Evolutionary conservation across 2,113 vertebrate species (phyloP).

Genomic region (Neotragus pygmaeus): DNA sequence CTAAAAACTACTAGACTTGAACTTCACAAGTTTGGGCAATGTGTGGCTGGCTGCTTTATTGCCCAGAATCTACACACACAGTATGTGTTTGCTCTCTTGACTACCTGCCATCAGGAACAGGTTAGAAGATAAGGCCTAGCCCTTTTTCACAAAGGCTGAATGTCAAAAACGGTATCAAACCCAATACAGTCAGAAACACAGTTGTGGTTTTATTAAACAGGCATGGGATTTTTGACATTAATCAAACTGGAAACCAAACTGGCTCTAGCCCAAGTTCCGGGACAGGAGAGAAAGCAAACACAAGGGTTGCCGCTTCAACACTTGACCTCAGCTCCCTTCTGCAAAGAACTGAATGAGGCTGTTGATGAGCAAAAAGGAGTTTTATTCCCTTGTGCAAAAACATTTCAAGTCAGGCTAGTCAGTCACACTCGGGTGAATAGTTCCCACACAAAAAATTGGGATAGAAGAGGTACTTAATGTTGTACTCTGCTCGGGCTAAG

Average conservation of each 20-base stretch:
- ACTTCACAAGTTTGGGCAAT: not conserved
- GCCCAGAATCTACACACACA: not conserved
- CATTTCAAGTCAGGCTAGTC: not conserved
- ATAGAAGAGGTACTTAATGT: slow-evolving; percentile 82
- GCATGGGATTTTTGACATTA: not conserved
- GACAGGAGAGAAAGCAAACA: slow-evolving; percentile 21
- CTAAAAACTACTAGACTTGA: not conserved
- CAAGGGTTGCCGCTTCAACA: not conserved
- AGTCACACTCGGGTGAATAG: slow-evolving; percentile 82
- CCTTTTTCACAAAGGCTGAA: not conserved
- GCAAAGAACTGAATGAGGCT: not conserved
- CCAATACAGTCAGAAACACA: not conserved
- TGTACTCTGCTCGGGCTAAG: slow-evolving; percentile 83
- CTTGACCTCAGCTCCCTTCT: not conserved
- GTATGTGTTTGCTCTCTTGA: not conserved
- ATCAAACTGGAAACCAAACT: not conserved
- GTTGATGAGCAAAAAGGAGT: not conserved
- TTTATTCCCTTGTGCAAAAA: slow-evolving; percentile 39
- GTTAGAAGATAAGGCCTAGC: not conserved
- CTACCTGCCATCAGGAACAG: not conserved
- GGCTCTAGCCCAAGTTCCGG: not conserved
- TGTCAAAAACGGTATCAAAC: not conserved
- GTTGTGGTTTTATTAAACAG: not conserved
- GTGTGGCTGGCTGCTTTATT: not conserved
- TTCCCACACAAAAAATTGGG: slow-evolving; percentile 85